Conservation (phyloP, 2,888 invertebrate genomes). For the Andrena bucephala region DNA sequence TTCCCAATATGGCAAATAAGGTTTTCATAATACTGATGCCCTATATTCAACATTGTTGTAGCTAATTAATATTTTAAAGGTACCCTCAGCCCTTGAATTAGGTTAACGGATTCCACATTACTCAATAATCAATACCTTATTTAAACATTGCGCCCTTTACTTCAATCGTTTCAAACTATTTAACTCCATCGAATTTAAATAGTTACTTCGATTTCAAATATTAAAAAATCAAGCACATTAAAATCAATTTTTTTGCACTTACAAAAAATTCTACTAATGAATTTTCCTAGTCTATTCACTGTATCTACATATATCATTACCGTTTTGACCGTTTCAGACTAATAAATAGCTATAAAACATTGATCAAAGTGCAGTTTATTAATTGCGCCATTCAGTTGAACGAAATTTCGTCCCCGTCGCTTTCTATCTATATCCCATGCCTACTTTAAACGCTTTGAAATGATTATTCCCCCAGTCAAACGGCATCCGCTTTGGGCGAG, state of each 20-base stretch:
- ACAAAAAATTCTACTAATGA: not conserved
- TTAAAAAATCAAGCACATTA: not conserved
- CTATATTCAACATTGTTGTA: not conserved
- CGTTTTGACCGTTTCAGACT: not conserved
- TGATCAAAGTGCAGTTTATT: not conserved
- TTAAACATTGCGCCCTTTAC: not conserved
- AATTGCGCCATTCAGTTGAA: conserved; percentile 1
- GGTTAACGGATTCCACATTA: not conserved
- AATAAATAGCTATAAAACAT: not conserved
- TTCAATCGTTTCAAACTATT: not conserved
- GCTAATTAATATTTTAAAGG: not conserved
- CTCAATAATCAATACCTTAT: not conserved
- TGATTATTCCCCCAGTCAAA: conserved; percentile 26
- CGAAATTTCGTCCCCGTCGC: not conserved
- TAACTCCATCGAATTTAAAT: not conserved
- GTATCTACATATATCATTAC: not conserved
- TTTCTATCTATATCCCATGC: not conserved
- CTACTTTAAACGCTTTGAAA: conserved; percentile 12
- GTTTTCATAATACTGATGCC: not conserved
- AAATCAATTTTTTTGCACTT: not conserved
- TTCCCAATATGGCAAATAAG: not conserved
- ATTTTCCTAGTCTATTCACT: not conserved
- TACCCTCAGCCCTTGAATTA: not conserved
- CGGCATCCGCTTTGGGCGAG: conserved; percentile 9
- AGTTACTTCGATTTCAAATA: too few relatives aligned